phyloP scores from a whole-genome alignment of 2,113 vertebrate species.

The Cairina moschata region DNA sequence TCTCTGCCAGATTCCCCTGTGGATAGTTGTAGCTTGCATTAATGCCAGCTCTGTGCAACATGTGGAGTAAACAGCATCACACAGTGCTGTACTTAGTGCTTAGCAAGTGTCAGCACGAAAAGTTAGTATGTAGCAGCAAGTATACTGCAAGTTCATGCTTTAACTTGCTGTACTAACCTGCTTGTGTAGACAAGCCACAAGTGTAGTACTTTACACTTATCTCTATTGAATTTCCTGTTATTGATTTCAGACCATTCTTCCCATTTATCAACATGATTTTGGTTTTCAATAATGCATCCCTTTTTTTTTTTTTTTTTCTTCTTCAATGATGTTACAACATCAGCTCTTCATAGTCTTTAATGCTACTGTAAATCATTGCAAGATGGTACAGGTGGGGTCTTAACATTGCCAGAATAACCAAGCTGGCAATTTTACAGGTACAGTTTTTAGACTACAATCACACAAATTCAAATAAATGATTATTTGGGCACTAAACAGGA shows the following conservation, averaged over 20 bases:
- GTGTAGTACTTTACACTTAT: neutral
- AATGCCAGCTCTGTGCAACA: neutral
- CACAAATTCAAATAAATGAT: neutral
- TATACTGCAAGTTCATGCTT: neutral
- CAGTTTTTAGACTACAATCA: neutral
- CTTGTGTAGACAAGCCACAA: neutral
- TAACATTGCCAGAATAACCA: neutral
- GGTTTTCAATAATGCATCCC: neutral
- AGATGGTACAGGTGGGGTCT: neutral
- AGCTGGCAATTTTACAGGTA: neutral
- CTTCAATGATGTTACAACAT: neutral
- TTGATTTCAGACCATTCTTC: neutral
- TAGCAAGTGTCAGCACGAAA: neutral
- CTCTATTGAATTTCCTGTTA: neutral
- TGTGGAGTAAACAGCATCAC: neutral
- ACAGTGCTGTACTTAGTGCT: neutral
- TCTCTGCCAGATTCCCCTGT: neutral
- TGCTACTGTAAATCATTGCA: neutral
- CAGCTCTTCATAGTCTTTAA: neutral
- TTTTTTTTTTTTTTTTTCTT: neutral
- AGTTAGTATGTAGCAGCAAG: neutral
- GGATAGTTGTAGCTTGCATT: neutral
- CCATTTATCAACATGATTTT: slow-evolving; percentile 16
- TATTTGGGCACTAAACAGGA: neutral
- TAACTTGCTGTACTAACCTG: neutral